These are phyloP conservation scores for Phacellophora camtschatica DNA, from an alignment of 30 jellyfish, hydroid and myxozoan genomes.

Conservation along the genomic window DNA sequence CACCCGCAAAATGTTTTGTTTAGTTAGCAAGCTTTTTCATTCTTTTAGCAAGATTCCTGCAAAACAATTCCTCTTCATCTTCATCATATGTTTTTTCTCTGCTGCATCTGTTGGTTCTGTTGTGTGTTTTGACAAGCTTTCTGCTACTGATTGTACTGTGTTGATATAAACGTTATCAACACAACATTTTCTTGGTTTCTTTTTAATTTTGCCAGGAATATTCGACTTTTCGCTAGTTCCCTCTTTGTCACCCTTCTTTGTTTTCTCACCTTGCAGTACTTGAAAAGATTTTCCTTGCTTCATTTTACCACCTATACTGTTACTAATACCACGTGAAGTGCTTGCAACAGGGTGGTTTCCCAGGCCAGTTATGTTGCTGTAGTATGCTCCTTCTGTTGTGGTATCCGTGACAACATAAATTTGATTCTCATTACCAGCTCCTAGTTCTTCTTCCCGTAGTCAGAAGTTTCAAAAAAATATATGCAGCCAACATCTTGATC, in stretches of 20 bases:
- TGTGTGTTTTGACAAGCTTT: neutral
- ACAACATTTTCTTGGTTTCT: neutral
- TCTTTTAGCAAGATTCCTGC: neutral
- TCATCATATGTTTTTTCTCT: neutral
- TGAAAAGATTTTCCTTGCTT: too few species aligned
- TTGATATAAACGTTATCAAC: neutral
- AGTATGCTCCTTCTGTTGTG: too few species aligned
- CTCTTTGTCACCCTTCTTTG: neutral
- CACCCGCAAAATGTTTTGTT: slow-evolving; percentile 1
- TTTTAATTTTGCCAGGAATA: neutral
- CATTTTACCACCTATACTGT: too few species aligned
- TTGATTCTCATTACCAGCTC: too few species aligned
- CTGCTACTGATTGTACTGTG: neutral
- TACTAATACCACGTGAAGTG: too few species aligned
- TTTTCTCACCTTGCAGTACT: neutral
- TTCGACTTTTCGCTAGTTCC: neutral
- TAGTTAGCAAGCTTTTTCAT: slow-evolving; percentile 3
- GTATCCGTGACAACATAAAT: too few species aligned
- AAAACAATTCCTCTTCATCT: neutral
- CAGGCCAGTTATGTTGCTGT: too few species aligned
- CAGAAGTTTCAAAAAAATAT: too few species aligned
- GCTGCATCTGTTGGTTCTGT: neutral
- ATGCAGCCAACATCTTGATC: too few species aligned
- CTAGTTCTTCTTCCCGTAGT: too few species aligned
- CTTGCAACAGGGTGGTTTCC: too few species aligned